These are phyloP conservation scores for Kryptopterus vitreolus DNA, from an alignment of 2,797 vertebrate species.

Conservation along the genomic window DNA sequence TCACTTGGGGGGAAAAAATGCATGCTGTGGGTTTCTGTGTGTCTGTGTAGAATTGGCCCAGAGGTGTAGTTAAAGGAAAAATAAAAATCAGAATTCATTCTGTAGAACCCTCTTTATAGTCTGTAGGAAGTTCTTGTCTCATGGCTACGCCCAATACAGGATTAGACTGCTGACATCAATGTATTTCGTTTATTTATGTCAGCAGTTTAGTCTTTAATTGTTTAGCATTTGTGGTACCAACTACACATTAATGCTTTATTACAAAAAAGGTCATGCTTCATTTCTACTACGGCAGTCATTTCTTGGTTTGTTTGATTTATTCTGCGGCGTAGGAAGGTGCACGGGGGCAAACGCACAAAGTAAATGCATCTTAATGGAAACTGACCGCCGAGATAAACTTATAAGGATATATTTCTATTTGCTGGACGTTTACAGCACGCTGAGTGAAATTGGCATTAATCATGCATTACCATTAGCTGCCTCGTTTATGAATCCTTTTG, in stretches of 20 bases:
- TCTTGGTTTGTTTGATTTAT: constrained; percentile 49
- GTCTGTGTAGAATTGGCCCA: constrained; percentile 24
- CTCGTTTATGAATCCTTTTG: not conserved
- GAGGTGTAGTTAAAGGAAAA: constrained; percentile 19
- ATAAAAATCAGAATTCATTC: constrained; percentile 43
- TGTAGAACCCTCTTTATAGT: constrained; percentile 42
- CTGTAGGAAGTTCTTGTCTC: not conserved
- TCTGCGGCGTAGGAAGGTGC: constrained; percentile 45
- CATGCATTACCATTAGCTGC: constrained; percentile 21
- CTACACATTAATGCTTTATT: constrained; percentile 33
- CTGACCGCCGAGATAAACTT: constrained; percentile 47
- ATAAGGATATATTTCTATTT: not conserved
- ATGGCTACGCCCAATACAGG: not conserved
- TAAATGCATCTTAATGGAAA: constrained; percentile 58
- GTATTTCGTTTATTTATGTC: not conserved
- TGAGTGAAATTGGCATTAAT: constrained; percentile 23
- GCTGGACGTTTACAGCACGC: constrained; percentile 9
- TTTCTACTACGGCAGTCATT: constrained; percentile 34
- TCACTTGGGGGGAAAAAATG: constrained; percentile 34
- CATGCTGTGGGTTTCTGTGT: constrained; percentile 29
- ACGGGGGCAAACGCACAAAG: constrained; percentile 46
- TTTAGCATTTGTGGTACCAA: constrained; percentile 38
- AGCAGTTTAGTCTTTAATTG: constrained; percentile 20
- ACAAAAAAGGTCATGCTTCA: constrained; percentile 31
- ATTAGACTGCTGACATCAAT: not conserved